A percentile compares a stretch with the other conserved stretches of the same genome.
Conservation (phyloP, 2,888 invertebrate genomes). For the Eurois occulta region DNA sequence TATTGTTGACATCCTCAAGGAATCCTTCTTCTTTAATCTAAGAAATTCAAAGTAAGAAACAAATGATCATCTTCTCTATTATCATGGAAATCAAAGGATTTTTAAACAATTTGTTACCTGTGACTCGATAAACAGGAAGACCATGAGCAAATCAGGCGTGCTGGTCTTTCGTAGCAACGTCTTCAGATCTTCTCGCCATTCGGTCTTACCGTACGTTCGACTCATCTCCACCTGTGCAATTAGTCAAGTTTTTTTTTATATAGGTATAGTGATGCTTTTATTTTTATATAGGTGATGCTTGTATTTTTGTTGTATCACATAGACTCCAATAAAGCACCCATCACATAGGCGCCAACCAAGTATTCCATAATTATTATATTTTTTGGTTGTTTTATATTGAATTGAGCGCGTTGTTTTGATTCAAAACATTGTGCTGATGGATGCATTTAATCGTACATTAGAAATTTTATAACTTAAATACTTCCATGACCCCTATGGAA, state of each 20-base stretch:
- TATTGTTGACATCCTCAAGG: slow-evolving; percentile 97
- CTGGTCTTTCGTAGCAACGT: slow-evolving; percentile 94
- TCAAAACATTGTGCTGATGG: background rate
- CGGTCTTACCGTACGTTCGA: slow-evolving; percentile 94
- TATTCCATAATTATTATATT: too few species aligned
- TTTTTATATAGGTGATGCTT: background rate
- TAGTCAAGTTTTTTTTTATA: too few species aligned
- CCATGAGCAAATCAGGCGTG: slow-evolving; percentile 95
- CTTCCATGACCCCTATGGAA: too few species aligned
- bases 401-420: background rate
- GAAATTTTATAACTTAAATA: too few species aligned
- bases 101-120: slow-evolving; percentile 90
- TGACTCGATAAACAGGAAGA: slow-evolving; percentile 97
- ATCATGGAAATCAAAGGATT: background rate
- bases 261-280: background rate
- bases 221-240: slow-evolving; percentile 96
- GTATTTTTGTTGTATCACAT: background rate
- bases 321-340: too few species aligned
- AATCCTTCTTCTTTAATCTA: slow-evolving; percentile 98
- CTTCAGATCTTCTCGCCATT: slow-evolving; percentile 98
- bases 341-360: background rate
- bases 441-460: background rate
- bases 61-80: background rate
- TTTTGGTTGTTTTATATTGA: too few species aligned
- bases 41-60: background rate